Conservation (phyloP, 2,888 invertebrate species). For the Petrolisthes manimaculis region DNA sequence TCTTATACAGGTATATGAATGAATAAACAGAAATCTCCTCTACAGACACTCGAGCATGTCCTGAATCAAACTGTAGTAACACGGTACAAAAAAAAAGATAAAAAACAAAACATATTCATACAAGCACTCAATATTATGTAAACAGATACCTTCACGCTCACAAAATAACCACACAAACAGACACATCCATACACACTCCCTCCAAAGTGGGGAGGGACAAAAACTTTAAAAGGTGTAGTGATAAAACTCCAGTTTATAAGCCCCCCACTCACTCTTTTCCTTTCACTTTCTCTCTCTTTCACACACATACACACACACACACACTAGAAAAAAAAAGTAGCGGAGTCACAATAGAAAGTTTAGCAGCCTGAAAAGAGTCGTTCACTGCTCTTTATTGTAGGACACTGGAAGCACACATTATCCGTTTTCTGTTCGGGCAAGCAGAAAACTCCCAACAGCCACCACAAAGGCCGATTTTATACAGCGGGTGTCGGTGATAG, state of each 20-base stretch:
- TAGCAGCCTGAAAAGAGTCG: slow-evolving; percentile 33
- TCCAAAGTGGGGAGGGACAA: too few relatives aligned
- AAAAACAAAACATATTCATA: too few relatives aligned
- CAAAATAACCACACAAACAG: neutral
- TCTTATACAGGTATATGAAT: too few relatives aligned
- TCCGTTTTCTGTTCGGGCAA: slow-evolving; percentile 49
- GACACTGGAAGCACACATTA: slow-evolving; percentile 38
- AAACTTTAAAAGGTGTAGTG: too few relatives aligned
- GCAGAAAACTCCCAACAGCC: slow-evolving; percentile 48
- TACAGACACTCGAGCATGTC: too few relatives aligned
- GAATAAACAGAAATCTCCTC: too few relatives aligned
- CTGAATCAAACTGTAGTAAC: too few relatives aligned
- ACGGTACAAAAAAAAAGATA: too few relatives aligned
- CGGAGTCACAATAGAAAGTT: slow-evolving; percentile 34
- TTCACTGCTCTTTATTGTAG: slow-evolving; percentile 39
- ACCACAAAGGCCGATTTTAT: slow-evolving; percentile 48
- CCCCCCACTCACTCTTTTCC: neutral
- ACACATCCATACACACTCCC: neutral
- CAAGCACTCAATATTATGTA: too few relatives aligned
- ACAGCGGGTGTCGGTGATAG: slow-evolving; percentile 28
- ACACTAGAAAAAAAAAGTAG: slow-evolving; percentile 5
- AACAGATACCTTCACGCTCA: too few relatives aligned
- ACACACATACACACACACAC: too few relatives aligned
- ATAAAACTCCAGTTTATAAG: too few relatives aligned
- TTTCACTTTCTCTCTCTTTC: neutral